Base-by-base conservation (phyloP, 2,113 vertebrate species). In the Callipepla squamata region DNA sequence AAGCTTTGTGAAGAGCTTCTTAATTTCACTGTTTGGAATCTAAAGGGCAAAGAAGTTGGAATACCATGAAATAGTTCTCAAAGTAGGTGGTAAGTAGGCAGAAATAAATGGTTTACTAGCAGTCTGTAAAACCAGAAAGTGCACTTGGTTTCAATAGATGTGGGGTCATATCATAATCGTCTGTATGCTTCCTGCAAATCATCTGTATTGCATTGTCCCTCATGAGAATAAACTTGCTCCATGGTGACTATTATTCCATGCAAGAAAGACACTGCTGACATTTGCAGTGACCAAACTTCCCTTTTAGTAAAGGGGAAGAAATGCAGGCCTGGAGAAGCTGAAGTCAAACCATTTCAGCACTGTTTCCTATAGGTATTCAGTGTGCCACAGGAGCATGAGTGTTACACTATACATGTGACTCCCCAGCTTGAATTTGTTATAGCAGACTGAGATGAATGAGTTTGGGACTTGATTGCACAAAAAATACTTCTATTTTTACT, bases 191-290 rank as follows among this genome's bases (percentile, higher is more conserved):
- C 51, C n/a, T 26, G 26, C 18, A 79, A 21, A 14, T 15, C 5
- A 55, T 14, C 26, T 70, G 67, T 36, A 17, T 7, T 62, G 16
- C 28, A n/a, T 3, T 76, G 67, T 10, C n/a, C 23, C 6, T 2
- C 36, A 6, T 21, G 16, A 38, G 19, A 70, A 10, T 22, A 77
- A 83, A 8, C 13, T 81, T 57, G 4, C 70, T 63, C 30, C 34
- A 28, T 67, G 20, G 6, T 45, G 30, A 13, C 7, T 82, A 13
- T 19, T 44, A 28, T 42, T 81, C 23, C 30, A 8, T 0, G 0
- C 6, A 13, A 5, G 50, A 59, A 67, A 61, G 19, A 67, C 50
- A 15, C 7, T 68, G 4, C 11, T 53, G 2, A 13, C 30, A 45
- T 51, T 50, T 58, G 21, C 38, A 73, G n/a, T 19, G 22, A 30